Conservation (phyloP, 30 jellyfish, hydroid and myxozoan genomes). For the Chrysaora quinquecirrha region DNA sequence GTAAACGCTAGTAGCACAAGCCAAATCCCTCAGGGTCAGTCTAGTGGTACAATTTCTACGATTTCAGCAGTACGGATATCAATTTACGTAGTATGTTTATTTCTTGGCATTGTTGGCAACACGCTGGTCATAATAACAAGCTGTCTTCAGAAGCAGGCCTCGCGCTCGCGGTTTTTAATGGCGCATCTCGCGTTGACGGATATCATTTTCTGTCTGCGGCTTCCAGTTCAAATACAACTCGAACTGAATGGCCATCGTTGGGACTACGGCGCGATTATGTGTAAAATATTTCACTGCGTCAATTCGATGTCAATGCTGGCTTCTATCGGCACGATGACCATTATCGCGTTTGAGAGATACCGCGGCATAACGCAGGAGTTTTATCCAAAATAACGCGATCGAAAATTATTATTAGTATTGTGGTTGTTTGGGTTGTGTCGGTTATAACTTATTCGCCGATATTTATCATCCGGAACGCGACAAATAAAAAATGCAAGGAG, state of each 20-base stretch:
- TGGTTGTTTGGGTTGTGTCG: conserved; percentile 48
- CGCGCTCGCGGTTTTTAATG: conserved; percentile 53
- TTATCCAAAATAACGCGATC: conserved; percentile 31
- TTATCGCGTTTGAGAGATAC: conserved; percentile 66
- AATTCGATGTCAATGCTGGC: conserved; percentile 58
- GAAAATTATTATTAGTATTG: conserved; percentile 12
- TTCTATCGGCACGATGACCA: conserved; percentile 65
- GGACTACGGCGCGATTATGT: conserved; percentile 41
- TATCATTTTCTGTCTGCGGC: conserved; percentile 40
- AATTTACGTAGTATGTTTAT: conserved; percentile 37
- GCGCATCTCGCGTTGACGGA: conserved; percentile 74
- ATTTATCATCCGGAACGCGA: conserved; percentile 11
- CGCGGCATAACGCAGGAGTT: no score
- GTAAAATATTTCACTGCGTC: conserved; percentile 57
- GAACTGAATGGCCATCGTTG: conserved; percentile 28
- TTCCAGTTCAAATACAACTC: conserved; percentile 43
- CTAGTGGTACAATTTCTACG: background rate
- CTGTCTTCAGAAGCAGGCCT: conserved; percentile 9
- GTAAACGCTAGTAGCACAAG: background rate
- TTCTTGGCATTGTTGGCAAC: conserved; percentile 58
- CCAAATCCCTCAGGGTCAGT: background rate
- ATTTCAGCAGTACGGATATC: conserved; percentile 15
- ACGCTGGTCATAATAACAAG: conserved; percentile 45
- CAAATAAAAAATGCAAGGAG: conserved; percentile 43
- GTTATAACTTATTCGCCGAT: conserved; percentile 38